Evolutionary conservation across 2,888 invertebrate species (phyloP), one percentile per base, ranked within the genome.

Genomic region (Eristalinus sepulchralis): DNA sequence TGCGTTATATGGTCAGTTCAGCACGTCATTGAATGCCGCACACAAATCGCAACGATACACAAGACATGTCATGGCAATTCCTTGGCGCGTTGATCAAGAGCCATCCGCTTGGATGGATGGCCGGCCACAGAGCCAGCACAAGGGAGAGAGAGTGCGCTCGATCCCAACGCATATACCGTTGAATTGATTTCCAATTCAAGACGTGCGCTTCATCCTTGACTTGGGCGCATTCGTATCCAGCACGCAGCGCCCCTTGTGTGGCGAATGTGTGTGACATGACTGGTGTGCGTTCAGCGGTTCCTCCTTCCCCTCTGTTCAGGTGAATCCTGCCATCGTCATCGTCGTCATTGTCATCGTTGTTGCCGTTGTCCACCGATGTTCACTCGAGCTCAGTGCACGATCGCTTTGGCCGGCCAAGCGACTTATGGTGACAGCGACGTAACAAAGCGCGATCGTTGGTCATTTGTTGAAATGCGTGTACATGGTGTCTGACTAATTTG

Each of bases 111-210:
- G 47, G 47, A 64, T 60, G 31, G 27, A 66, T 66, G 27, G n/a
- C 62, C 60, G 63, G 17, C 22, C 66, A 59, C 33, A 27, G 20
- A 66, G 66, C 31, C 60, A 31, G 67, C 70, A 70, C n/a, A 36
- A 53, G 31, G 20, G 22, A 71, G 20, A 60, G n/a, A 62, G 34
- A 33, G 22, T n/a, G n/a, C 55, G 67, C 13, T 63, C 60, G 31
- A 62, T 67, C 79, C 77, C 63, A 39, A 80, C 68, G 70, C 67
- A 71, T 80, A 59, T 88, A 88, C 87, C 84, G 87, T 88, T 87
- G 86, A 87, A 85, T 88, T 89, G 83, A 88, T 88, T 88, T 88
- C 79, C 81, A 88, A 89, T 88, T 88, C 88, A 88, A 84, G 57
- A 57, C 83, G 81, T 75, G 31, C 22, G 63, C 71, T 63, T 64